These are phyloP conservation scores for Drosophila infuscata DNA, from an alignment of 2,888 invertebrate genomes.

Conservation along the genomic window DNA sequence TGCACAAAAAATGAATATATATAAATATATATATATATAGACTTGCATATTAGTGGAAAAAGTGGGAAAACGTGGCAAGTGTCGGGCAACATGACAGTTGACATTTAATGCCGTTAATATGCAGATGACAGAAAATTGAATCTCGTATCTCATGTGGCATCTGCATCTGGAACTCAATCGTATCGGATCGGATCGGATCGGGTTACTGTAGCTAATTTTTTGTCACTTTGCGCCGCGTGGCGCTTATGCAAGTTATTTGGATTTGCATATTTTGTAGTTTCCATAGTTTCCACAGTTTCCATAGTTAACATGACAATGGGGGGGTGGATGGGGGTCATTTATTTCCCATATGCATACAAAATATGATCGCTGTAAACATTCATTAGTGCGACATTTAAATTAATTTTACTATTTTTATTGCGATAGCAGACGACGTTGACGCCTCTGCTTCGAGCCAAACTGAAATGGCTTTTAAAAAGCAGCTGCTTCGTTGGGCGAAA, in stretches of 20 bases:
- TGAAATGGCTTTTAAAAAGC: conserved; percentile 10
- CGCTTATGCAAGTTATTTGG: conserved; percentile 54
- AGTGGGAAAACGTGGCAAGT: conserved; percentile 34
- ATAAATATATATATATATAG: not conserved
- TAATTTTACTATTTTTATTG: conserved; percentile 68
- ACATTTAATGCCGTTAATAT: conserved; percentile 64
- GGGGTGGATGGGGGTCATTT: conserved; percentile 7
- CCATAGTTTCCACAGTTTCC: conserved; percentile 51
- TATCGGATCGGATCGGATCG: conserved; percentile 28
- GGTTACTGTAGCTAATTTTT: conserved; percentile 64
- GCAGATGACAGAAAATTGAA: conserved; percentile 41
- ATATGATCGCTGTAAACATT: conserved; percentile 67
- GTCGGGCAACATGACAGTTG: conserved; percentile 61
- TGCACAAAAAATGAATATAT: conserved; percentile 2
- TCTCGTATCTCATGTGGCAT: conserved; percentile 40
- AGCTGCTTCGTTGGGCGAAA: conserved; percentile 31
- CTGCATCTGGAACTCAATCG: conserved; percentile 18
- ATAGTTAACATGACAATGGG: conserved; percentile 66
- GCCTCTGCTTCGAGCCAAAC: conserved; percentile 14
- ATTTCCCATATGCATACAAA: conserved; percentile 30
- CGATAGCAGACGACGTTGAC: conserved; percentile 9
- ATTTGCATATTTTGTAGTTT: conserved; percentile 49
- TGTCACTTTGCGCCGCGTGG: conserved; percentile 50
- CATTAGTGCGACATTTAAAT: conserved; percentile 79
- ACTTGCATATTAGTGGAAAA: conserved; percentile 9